A percentile compares a stretch with the other conserved stretches of the same genome.
phyloP scores from a whole-genome alignment of 2,888 invertebrate genomes.

The Ophioninae sp. region DNA sequence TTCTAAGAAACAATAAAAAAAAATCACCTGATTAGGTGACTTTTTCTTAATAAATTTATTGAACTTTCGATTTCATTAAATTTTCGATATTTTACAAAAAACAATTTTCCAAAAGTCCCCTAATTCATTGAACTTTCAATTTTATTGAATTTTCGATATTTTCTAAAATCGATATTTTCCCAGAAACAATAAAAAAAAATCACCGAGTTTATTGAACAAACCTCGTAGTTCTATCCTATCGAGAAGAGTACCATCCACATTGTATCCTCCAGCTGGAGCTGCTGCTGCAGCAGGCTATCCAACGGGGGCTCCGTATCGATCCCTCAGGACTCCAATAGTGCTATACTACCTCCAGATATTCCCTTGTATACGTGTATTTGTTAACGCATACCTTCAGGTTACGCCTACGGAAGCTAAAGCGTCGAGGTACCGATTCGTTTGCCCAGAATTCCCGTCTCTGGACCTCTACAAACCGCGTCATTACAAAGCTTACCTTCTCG shows the following conservation, averaged over 20 bases:
- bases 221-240: constrained; percentile 38
- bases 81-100: no score
- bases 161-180: no score
- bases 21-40: no score
- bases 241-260: constrained; percentile 41
- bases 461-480: constrained; percentile 41
- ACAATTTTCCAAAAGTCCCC: no score
- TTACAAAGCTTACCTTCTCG: constrained; percentile 53
- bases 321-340: constrained; percentile 67
- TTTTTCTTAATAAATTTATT: no score
- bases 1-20: no score
- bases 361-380: constrained; percentile 7
- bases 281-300: constrained; percentile 57
- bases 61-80: no score
- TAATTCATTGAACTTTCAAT: no score
- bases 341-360: constrained; percentile 35
- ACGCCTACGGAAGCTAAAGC: constrained; percentile 62
- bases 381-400: constrained; percentile 61
- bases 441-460: constrained; percentile 53
- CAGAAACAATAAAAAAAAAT: no score
- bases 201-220: neutral
- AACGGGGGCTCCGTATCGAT: constrained; percentile 71
- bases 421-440: constrained; percentile 46
- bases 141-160: no score
- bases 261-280: constrained; percentile 61